Evolutionary conservation across 2,797 vertebrate genomes (phyloP), one percentile per base, ranked within the genome.

Genomic region (Sebastes minor): DNA sequence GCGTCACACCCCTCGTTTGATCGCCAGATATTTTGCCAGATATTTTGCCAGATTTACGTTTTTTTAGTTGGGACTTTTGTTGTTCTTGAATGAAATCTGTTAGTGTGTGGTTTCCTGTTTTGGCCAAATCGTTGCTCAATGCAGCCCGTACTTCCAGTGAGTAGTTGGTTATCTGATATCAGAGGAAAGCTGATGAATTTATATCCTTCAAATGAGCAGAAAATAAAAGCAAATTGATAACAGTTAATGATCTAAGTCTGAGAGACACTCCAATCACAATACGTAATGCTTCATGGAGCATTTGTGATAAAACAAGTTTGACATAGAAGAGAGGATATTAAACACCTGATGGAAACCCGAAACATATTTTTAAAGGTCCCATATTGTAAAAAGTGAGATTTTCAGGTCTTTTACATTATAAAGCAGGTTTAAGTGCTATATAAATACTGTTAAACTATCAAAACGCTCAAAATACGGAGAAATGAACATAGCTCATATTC

Each of bases 101-200:
- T 46, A 46, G 42, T 46, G 42, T 46, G 42, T 46, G 1, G 42
- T 46, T 46, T 46, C 2, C 14, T 46, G 14, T 46, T 46, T 46
- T 46, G 1, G 42, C 42, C 42, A 46, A 46, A 0, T 46, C 14
- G 14, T 46, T 46, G 42, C 42, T 46, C 16, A 52, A 20, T n/a
- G 90, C 76, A 94, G 89, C 18, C 3, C 18, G 0, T 92, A 86
- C 72, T 91, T 93, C 20, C 4, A 72, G 92, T 91, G 35, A 92
- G 87, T 46, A 46, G 14, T 82, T 62, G 4, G 3, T 66, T 55
- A 28, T 52, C 16, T 71, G 68, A 64, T 49, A 28, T 56, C 12
- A 65, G 8, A 3, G 3, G 6, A 0, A 46, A 22, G 12, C 7
- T 68, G 10, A 35, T 35, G 0, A 8, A 56, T 60, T 56, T 33